Base-by-base conservation (phyloP, 1,140 invertebrate genomes). In the Chrysoperla carnea region DNA sequence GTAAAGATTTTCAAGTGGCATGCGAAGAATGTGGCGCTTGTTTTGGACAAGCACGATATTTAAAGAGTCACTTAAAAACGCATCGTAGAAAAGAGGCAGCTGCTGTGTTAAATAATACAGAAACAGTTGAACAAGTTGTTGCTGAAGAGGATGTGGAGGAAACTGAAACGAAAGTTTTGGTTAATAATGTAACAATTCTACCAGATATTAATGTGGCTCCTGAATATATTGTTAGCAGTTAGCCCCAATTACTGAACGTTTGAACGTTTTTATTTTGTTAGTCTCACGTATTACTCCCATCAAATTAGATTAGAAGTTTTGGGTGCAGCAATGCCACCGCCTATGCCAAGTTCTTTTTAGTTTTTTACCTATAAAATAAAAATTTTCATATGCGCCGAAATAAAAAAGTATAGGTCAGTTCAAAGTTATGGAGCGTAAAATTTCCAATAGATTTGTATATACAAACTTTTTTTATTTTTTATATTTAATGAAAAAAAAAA, bases 1-100 rank as follows among this genome's bases (percentile, higher is more conserved):
- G 60, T 3, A 55, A 61, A n/a, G 62, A 64, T 12, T 72, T 66
- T 62, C 71, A 57, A 45, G 69, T 56, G 50, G 68, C 57, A 23
- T 68, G 64, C 41, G 51, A 63, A 27, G 54, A 61, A 14, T 78
- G 76, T 50, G 63, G 60, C 1, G 59, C 64, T 27, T 63, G 55
- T 7, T 78, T 77, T 51, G 66, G 66, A 3, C 70, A 72, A 41
- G 59, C 56, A 48, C 52, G 70, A n/a, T 72, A 72, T 48, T 51
- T 73, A 14, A 61, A 61, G 14, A 67, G 57, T 45, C 69, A 72
- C 47, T 48, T 53, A 37, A 50, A 53, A 42, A 45, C 35, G 41
- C 39, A 13, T n/a, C 41, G 29, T 28, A 36, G 13, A 42, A n/a
- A n/a, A 42, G 31, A 33, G 6, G 14, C 29, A 2, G 13, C 8